phyloP scores from a whole-genome alignment of 2,113 vertebrate species.

The Pica pica region DNA sequence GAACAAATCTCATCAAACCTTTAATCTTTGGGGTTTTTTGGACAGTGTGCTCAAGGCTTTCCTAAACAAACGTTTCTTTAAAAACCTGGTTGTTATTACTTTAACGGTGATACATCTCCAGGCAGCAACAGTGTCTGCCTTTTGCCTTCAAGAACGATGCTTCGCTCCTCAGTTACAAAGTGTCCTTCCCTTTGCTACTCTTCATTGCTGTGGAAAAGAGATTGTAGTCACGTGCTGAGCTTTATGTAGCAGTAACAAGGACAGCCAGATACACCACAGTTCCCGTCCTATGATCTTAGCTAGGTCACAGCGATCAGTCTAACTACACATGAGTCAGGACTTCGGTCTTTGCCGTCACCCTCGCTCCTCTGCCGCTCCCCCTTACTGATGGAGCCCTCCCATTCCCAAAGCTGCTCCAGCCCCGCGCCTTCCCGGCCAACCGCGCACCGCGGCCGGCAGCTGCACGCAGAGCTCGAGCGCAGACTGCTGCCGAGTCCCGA shows the following conservation, averaged over 20 bases:
- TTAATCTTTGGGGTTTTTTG: background rate
- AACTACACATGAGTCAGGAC: accelerated
- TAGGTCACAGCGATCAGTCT: background rate
- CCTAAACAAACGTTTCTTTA: background rate
- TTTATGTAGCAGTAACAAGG: background rate
- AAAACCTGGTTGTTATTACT: background rate
- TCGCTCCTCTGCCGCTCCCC: accelerated
- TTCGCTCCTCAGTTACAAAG: background rate
- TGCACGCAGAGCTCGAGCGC: background rate
- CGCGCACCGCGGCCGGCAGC: background rate
- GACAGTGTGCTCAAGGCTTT: background rate
- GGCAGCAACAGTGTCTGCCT: background rate
- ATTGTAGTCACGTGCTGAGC: accelerated
- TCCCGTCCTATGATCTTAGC: background rate
- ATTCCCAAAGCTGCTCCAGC: accelerated
- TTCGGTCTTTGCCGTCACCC: background rate
- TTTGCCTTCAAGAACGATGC: background rate
- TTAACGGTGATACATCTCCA: background rate
- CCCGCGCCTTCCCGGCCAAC: accelerated
- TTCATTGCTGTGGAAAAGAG: background rate
- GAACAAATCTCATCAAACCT: background rate
- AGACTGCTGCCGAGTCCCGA: accelerated
- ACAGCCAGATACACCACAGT: background rate
- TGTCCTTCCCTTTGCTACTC: background rate
- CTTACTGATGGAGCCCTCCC: accelerated